These are phyloP conservation scores for Adrianichthys oophorus DNA, from an alignment of 2,797 vertebrate genomes.

Conservation along the genomic window DNA sequence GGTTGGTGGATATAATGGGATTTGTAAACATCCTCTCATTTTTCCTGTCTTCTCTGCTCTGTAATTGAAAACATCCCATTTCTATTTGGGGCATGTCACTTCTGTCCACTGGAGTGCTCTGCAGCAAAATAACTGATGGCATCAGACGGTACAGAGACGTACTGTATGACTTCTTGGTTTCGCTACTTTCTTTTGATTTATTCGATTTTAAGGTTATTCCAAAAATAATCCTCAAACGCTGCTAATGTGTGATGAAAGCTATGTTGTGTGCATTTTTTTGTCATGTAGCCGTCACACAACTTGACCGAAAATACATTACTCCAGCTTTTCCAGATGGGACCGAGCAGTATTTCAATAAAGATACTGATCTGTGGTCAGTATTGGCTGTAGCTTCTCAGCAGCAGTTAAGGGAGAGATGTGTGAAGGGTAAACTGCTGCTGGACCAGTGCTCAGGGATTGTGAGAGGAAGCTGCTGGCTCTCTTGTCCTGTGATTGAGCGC, in stretches of 20 bases:
- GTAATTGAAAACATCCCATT: constrained; percentile 68
- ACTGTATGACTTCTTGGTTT: too few relatives aligned
- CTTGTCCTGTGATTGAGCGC: constrained; percentile 79
- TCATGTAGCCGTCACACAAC: not conserved
- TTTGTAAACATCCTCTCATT: constrained; percentile 74
- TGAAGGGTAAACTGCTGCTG: constrained; percentile 66
- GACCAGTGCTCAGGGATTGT: constrained; percentile 55
- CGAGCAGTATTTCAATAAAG: constrained; percentile 22
- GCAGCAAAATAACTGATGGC: constrained; percentile 30
- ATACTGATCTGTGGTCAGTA: constrained; percentile 59
- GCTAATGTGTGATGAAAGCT: not conserved
- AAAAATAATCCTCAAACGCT: too few relatives aligned
- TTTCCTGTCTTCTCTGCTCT: constrained; percentile 60
- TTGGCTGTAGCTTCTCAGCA: constrained; percentile 31
- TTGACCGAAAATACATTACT: constrained; percentile 1
- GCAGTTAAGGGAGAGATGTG: constrained; percentile 51
- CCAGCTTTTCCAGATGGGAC: constrained; percentile 6
- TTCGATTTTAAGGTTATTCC: too few relatives aligned
- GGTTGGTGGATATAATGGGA: constrained; percentile 63
- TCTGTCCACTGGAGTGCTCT: constrained; percentile 15
- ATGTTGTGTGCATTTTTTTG: not conserved
- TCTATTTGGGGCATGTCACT: constrained; percentile 34
- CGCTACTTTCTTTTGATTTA: too few relatives aligned
- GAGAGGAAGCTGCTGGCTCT: constrained; percentile 51
- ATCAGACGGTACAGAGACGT: not conserved